These are phyloP conservation scores for Rhodinocichla rosea DNA, from an alignment of 2,113 vertebrate genomes.

Conservation along the genomic window DNA sequence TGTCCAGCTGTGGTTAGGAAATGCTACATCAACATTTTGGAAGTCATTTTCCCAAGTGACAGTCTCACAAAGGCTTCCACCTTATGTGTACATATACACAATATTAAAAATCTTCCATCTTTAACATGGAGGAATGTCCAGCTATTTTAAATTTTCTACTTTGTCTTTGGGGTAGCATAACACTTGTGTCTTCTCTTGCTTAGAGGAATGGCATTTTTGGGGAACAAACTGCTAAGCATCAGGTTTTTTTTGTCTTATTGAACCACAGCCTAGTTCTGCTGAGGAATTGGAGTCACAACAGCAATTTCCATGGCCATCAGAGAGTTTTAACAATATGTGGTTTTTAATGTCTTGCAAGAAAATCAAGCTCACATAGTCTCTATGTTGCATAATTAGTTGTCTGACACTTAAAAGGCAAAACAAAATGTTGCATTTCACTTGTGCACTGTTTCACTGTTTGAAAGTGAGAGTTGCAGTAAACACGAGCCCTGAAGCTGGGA, in stretches of 20 bases:
- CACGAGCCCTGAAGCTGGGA: neutral
- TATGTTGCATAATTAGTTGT: neutral
- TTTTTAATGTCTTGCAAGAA: neutral
- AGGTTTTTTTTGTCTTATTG: neutral
- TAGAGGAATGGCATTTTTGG: neutral
- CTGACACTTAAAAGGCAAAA: neutral
- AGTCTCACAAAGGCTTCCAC: neutral
- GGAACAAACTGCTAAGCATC: neutral
- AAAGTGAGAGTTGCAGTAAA: neutral
- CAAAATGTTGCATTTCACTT: neutral
- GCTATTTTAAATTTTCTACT: neutral
- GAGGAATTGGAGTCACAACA: neutral
- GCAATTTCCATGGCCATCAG: neutral
- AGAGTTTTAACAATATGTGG: neutral
- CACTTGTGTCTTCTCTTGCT: neutral
- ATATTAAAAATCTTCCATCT: neutral
- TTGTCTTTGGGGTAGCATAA: neutral
- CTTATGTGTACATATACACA: neutral
- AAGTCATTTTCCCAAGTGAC: neutral
- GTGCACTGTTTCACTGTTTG: neutral
- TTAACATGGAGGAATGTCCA: neutral
- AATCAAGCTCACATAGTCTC: neutral
- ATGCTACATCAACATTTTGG: neutral
- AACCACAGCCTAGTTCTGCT: neutral
- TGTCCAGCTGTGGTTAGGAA: neutral